These are phyloP conservation scores for Drosophila subobscura DNA, from an alignment of 1,140 invertebrate species.

Conservation along the genomic window DNA sequence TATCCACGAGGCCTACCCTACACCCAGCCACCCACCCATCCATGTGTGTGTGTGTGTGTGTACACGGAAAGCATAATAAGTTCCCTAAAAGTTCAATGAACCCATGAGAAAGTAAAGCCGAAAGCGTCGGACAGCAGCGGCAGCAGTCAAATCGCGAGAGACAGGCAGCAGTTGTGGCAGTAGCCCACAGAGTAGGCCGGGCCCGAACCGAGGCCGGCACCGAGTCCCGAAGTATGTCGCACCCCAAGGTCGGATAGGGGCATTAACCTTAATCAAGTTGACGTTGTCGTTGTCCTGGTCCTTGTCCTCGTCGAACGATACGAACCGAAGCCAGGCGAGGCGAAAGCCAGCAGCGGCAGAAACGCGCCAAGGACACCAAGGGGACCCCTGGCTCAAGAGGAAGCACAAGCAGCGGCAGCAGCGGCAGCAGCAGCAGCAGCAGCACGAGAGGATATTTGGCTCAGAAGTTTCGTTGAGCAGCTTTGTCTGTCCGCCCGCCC, in stretches of 20 bases:
- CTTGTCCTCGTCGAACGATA: too few relatives aligned
- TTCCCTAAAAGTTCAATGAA: slow-evolving; percentile 77
- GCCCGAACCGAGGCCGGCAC: slow-evolving; percentile 41
- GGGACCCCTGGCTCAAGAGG: slow-evolving; percentile 60
- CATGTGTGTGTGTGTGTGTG: slow-evolving; percentile 14
- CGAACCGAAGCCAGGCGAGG: slow-evolving; percentile 11
- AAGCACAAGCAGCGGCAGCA: not conserved
- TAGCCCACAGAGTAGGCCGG: slow-evolving; percentile 41
- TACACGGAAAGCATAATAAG: slow-evolving; percentile 62
- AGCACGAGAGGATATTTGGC: slow-evolving; percentile 55
- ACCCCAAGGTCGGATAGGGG: slow-evolving; percentile 82
- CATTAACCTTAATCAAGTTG: slow-evolving; percentile 78
- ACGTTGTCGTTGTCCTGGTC: slow-evolving; percentile 56
- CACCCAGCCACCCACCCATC: slow-evolving; percentile 27
- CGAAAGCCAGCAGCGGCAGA: slow-evolving; percentile 43
- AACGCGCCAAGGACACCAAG: slow-evolving; percentile 65
- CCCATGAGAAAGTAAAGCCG: slow-evolving; percentile 64
- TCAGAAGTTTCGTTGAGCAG: slow-evolving; percentile 53
- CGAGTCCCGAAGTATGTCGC: slow-evolving; percentile 75
- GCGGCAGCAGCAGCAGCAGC: not conserved
- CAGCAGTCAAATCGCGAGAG: slow-evolving; percentile 9
- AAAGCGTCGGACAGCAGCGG: slow-evolving; percentile 26
- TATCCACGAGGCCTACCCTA: slow-evolving; percentile 33
- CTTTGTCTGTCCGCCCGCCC: too few relatives aligned
- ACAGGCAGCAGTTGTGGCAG: not conserved